These are phyloP conservation scores for Plutella xylostella DNA, from an alignment of 2,888 invertebrate species.

Conservation along the genomic window DNA sequence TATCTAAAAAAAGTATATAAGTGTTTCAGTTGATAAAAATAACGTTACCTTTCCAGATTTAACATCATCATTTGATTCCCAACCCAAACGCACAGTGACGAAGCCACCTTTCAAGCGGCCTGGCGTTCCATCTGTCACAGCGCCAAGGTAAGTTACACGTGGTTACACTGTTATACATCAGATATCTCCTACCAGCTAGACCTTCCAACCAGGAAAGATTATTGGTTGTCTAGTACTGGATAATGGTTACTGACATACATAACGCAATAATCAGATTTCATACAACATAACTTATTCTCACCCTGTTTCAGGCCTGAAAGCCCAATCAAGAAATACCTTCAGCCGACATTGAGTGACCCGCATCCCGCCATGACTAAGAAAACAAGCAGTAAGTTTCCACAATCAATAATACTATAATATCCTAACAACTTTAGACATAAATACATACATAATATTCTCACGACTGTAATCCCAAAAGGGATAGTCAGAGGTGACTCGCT, in stretches of 20 bases:
- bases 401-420: too few species aligned
- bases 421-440: too few species aligned
- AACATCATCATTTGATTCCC: slow-evolving; percentile 47
- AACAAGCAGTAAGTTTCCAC: slow-evolving; percentile 73
- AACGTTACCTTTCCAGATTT: slow-evolving; percentile 30
- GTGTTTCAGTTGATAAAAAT: neutral
- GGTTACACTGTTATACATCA: too few species aligned
- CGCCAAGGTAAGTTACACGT: slow-evolving; percentile 42
- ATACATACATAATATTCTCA: too few species aligned
- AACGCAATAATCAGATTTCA: too few species aligned
- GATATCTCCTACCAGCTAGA: too few species aligned
- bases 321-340: slow-evolving; percentile 83
- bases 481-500: too few species aligned
- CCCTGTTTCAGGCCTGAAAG: slow-evolving; percentile 79
- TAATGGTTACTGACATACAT: too few species aligned
- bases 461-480: too few species aligned
- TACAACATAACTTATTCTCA: neutral
- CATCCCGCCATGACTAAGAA: slow-evolving; percentile 72
- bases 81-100: slow-evolving; percentile 49
- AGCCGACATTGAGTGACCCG: slow-evolving; percentile 84
- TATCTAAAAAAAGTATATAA: neutral
- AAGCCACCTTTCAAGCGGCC: slow-evolving; percentile 53
- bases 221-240: too few species aligned
- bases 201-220: too few species aligned
- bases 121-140: slow-evolving; percentile 45